A percentile compares a stretch with the other conserved stretches of the same genome.
These are phyloP conservation scores for Oncorhynchus tshawytscha DNA, from an alignment of 2,113 vertebrate species.

Conservation along the genomic window DNA sequence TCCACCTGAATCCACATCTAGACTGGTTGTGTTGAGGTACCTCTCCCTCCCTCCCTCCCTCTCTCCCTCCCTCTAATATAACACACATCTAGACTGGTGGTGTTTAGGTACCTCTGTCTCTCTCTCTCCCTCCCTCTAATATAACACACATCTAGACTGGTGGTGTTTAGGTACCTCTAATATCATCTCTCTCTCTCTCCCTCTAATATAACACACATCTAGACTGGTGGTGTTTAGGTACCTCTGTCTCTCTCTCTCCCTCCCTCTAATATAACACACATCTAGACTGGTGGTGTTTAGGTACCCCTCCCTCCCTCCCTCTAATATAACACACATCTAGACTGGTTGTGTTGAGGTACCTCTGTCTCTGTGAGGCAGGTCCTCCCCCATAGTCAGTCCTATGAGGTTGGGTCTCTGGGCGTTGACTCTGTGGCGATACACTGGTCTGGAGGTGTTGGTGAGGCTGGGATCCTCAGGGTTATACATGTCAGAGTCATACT, in stretches of 20 bases:
- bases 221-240: slow-evolving; percentile 48
- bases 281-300: not conserved
- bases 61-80: too few relatives aligned
- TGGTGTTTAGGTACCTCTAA: slow-evolving; percentile 79
- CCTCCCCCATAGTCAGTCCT: slow-evolving; percentile 92
- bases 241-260: slow-evolving; percentile 75
- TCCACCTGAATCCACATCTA: too few relatives aligned
- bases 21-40: slow-evolving; percentile 59
- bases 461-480: slow-evolving; percentile 98
- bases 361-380: slow-evolving; percentile 89
- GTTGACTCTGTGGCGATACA: slow-evolving; percentile 92
- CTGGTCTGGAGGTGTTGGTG: slow-evolving; percentile 86
- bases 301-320: slow-evolving; percentile 94
- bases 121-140: too few relatives aligned
- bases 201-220: slow-evolving; percentile 65
- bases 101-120: slow-evolving; percentile 85
- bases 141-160: slow-evolving; percentile 60
- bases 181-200: slow-evolving; percentile 93
- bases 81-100: slow-evolving; percentile 55
- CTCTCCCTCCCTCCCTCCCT: slow-evolving; percentile 93
- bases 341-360: slow-evolving; percentile 66
- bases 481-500: slow-evolving; percentile 92
- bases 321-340: too few relatives aligned
- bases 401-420: slow-evolving; percentile 96
- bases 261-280: too few relatives aligned